phyloP scores from a whole-genome alignment of 2,797 vertebrate genomes.

The Esox masquinongy region DNA sequence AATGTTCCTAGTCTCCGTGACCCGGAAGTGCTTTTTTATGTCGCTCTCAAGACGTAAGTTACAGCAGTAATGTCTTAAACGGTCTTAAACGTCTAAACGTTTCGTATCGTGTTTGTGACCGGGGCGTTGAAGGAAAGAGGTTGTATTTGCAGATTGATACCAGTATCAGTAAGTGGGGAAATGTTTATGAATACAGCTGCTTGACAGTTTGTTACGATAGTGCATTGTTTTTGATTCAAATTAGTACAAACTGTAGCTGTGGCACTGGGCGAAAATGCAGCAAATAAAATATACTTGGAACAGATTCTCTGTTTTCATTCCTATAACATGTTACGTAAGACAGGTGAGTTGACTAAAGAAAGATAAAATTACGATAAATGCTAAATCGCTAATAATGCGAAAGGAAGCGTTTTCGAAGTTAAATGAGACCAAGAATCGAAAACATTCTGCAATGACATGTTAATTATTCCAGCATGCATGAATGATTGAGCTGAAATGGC shows the following conservation, averaged over 20 bases:
- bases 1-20: too few relatives aligned
- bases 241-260: background rate
- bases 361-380: background rate
- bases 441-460: background rate
- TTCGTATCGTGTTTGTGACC: background rate
- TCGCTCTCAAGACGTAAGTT: too few relatives aligned
- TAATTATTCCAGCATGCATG: background rate
- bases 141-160: background rate
- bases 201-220: background rate
- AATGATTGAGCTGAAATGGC: background rate
- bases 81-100: too few relatives aligned
- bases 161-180: background rate
- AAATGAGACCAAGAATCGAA: background rate
- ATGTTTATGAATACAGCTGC: background rate
- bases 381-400: background rate
- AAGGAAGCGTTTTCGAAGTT: background rate
- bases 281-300: background rate
- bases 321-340: background rate
- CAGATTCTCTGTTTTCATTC: background rate
- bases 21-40: too few relatives aligned
- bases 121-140: background rate
- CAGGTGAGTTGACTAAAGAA: background rate
- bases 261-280: background rate
- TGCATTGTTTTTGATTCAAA: background rate
- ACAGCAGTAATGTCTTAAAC: too few relatives aligned